Percentiles rank a stretch among this genome's conserved stretches.
These are phyloP conservation scores for Ictidomys tridecemlineatus DNA, from an alignment of 2,113 vertebrate genomes.

Conservation along the genomic window DNA sequence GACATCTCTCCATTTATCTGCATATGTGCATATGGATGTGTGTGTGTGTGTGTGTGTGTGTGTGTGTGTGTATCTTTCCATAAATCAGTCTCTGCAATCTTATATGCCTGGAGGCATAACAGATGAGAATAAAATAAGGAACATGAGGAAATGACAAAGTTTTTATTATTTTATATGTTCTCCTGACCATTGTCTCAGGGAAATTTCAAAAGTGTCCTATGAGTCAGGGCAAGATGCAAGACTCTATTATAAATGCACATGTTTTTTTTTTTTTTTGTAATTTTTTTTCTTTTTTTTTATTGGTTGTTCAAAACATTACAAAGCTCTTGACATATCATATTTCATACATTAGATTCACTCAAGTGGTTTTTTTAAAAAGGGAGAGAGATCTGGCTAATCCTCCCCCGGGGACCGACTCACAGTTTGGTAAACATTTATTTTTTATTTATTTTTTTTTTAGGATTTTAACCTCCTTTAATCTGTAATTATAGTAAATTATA, in stretches of 20 bases:
- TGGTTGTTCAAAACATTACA: no score
- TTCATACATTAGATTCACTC: no score
- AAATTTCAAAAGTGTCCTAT: not conserved
- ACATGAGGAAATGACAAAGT: not conserved
- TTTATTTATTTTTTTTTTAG: no score
- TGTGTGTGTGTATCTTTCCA: no score
- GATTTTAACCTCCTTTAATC: no score
- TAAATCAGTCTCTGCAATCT: not conserved
- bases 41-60: no score
- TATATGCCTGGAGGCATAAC: not conserved
- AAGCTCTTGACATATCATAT: no score
- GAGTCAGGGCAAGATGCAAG: not conserved
- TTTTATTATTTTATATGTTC: not conserved
- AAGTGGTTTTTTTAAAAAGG: not conserved
- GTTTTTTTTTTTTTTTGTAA: not conserved
- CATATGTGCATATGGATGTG: not conserved
- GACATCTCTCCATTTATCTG: not conserved
- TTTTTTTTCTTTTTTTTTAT: no score
- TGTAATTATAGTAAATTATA: no score
- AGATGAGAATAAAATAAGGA: not conserved
- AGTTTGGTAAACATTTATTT: constrained; percentile 33
- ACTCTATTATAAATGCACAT: not conserved
- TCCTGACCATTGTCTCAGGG: not conserved
- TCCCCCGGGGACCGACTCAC: not conserved
- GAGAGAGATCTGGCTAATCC: not conserved